phyloP scores from a whole-genome alignment of 1,140 invertebrate genomes.

The Eueides isabella region DNA sequence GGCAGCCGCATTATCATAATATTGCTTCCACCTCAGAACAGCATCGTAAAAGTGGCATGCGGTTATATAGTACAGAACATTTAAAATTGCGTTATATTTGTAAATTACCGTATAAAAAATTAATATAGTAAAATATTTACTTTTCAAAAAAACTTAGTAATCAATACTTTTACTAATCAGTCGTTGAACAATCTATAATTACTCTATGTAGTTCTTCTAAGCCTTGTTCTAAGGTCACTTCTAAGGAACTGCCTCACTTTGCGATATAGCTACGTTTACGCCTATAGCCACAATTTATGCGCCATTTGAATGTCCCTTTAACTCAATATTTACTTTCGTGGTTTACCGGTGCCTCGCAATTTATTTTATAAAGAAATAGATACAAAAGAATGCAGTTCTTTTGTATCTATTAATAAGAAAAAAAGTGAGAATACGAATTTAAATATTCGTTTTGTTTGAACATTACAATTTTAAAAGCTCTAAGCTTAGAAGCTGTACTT shows the following conservation, averaged over 20 bases:
- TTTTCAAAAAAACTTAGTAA: too few species aligned
- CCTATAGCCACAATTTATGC: conserved; percentile 49
- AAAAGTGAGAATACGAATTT: neutral
- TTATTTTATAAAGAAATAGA: conserved; percentile 11
- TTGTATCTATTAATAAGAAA: neutral
- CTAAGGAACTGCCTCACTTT: conserved; percentile 23
- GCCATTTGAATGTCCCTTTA: conserved; percentile 47
- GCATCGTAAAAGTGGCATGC: conserved; percentile 2
- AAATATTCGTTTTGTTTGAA: neutral
- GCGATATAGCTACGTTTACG: conserved; percentile 44
- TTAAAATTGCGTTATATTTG: neutral
- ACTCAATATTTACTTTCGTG: conserved; percentile 33
- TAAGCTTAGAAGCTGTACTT: neutral
- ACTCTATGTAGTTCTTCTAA: neutral
- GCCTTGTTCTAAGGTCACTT: neutral
- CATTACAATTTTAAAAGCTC: neutral
- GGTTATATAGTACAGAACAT: neutral
- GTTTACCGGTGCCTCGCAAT: conserved; percentile 11
- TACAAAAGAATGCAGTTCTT: neutral
- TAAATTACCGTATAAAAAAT: neutral
- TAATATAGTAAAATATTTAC: too few species aligned
- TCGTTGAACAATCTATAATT: too few species aligned
- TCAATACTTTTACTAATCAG: too few species aligned
- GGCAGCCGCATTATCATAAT: conserved; percentile 74
- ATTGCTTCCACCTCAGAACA: conserved; percentile 69